Evolutionary conservation across 2,888 invertebrate species (phyloP).

Genomic region (Hylaea fasciaria): DNA sequence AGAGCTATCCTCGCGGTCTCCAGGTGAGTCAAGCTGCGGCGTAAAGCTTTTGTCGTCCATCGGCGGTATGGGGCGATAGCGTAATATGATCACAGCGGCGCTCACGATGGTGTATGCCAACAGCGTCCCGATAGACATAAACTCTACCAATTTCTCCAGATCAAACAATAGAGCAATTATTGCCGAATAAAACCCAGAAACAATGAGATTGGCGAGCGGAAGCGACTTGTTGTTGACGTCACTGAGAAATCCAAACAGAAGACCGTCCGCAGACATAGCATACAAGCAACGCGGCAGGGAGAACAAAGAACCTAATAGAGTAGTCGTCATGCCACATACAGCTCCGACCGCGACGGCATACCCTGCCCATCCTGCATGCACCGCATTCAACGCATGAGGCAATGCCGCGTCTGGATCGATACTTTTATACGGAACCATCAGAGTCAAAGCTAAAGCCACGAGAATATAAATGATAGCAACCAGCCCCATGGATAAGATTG

Average conservation of each 20-base stretch:
- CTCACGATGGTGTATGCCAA: conserved; percentile 96
- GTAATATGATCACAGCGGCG: conserved; percentile 93
- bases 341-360: conserved; percentile 94
- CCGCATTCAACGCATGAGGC: conserved; percentile 91
- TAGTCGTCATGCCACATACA: conserved; percentile 96
- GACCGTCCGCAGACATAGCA: conserved; percentile 95
- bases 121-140: conserved; percentile 96
- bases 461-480: conserved; percentile 92
- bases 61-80: conserved; percentile 88
- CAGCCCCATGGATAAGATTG: conserved; percentile 91
- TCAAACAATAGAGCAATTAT: conserved; percentile 94
- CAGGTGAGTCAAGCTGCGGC: conserved; percentile 82
- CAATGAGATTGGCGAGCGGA: conserved; percentile 89
- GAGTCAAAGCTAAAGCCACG: conserved; percentile 92
- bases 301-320: conserved; percentile 93
- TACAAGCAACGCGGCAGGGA: conserved; percentile 94
- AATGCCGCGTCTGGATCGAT: conserved; percentile 92
- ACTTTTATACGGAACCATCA: conserved; percentile 91
- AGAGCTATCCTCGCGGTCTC: conserved; percentile 86
- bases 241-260: conserved; percentile 92
- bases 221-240: conserved; percentile 91
- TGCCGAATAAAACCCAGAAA: conserved; percentile 91
- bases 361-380: conserved; percentile 93
- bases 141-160: conserved; percentile 95
- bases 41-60: conserved; percentile 78